Evolutionary conservation across 1,140 invertebrate species (phyloP).

Genomic region (Pseudomyrmex sp.): DNA sequence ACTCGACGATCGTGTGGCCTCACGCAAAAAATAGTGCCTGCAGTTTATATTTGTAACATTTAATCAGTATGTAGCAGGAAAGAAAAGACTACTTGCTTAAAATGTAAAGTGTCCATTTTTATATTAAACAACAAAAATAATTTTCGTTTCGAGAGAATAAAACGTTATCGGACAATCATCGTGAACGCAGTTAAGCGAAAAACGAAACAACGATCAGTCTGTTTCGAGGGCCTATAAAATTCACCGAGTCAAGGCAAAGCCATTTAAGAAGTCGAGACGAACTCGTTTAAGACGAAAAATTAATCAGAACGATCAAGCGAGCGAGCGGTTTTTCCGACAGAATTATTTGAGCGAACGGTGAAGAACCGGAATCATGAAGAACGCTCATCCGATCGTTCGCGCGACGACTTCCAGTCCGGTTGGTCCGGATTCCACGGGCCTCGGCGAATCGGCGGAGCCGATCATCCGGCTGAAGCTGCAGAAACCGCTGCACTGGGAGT

Average conservation of each 20-base stretch:
- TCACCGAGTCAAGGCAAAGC: slow-evolving; percentile 8
- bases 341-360: slow-evolving; percentile 27
- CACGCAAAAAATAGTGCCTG: neutral
- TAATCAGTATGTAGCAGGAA: neutral
- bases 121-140: neutral
- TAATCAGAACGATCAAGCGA: slow-evolving; percentile 44
- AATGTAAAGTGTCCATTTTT: neutral
- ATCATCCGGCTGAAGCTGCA: slow-evolving; percentile 78
- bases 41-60: neutral
- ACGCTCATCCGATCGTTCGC: slow-evolving; percentile 72
- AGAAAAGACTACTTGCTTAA: neutral
- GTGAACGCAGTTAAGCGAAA: neutral
- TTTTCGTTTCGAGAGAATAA: neutral
- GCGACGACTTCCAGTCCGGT: slow-evolving; percentile 65
- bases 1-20: neutral
- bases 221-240: slow-evolving; percentile 16
- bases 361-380: slow-evolving; percentile 70
- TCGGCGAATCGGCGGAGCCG: slow-evolving; percentile 67
- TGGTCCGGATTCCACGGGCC: slow-evolving; percentile 57
- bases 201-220: neutral
- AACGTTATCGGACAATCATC: neutral
- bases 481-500: slow-evolving; percentile 80
- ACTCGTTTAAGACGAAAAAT: slow-evolving; percentile 42
- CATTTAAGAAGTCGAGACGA: slow-evolving; percentile 48
- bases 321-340: slow-evolving; percentile 23